phyloP scores from a whole-genome alignment of 2,888 invertebrate genomes.

The Aleiodes testaceus region DNA sequence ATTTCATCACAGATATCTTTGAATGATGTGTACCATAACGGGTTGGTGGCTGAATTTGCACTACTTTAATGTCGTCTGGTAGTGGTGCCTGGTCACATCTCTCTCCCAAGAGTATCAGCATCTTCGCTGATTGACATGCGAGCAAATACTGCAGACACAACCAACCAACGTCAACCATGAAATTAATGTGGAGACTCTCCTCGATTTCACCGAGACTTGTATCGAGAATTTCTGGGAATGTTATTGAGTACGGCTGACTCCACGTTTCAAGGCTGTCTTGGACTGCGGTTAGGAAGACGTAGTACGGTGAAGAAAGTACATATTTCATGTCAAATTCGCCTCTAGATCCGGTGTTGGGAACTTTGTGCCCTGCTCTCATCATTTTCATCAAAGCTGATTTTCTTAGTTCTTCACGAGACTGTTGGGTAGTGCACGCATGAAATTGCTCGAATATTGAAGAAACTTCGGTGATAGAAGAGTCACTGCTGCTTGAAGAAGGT shows the following conservation, averaged over 20 bases:
- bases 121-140: constrained; percentile 79
- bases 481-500: not conserved
- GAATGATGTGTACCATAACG: constrained; percentile 66
- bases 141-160: constrained; percentile 88
- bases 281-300: constrained; percentile 84
- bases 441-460: constrained; percentile 33
- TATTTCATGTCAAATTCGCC: constrained; percentile 81
- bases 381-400: constrained; percentile 60
- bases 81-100: constrained; percentile 48
- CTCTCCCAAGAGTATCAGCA: constrained; percentile 54
- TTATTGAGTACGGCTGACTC: constrained; percentile 79
- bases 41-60: constrained; percentile 57
- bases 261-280: constrained; percentile 79
- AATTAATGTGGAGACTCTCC: constrained; percentile 90
- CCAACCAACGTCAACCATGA: constrained; percentile 94
- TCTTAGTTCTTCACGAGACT: constrained; percentile 52
- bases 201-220: constrained; percentile 84
- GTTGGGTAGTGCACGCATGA: not conserved
- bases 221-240: constrained; percentile 86
- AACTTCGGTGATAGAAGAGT: constrained; percentile 47
- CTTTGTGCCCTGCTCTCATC: constrained; percentile 70
- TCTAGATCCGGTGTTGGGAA: constrained; percentile 75
- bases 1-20: constrained; percentile 91
- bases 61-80: constrained; percentile 58
- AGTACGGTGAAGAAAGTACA: constrained; percentile 80